These are phyloP conservation scores for Tupaia tana DNA, from an alignment of 2,113 vertebrate genomes.

Conservation along the genomic window DNA sequence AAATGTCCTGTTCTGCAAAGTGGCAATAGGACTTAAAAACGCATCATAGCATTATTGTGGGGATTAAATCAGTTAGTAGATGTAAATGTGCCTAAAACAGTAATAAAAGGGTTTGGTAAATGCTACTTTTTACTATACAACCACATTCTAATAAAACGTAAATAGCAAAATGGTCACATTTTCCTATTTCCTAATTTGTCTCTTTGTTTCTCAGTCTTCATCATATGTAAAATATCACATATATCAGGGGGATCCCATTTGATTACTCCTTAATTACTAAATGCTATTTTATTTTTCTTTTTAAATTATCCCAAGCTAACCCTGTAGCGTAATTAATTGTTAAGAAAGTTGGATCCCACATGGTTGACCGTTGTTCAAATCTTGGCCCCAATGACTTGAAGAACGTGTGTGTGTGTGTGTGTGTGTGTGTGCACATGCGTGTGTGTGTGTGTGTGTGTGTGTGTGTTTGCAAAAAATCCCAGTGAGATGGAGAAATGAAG, in stretches of 20 bases:
- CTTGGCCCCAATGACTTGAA: too few species aligned
- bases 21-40: background rate
- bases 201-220: background rate
- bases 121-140: background rate
- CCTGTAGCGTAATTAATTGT: too few species aligned
- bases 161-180: background rate
- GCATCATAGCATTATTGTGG: background rate
- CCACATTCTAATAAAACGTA: background rate
- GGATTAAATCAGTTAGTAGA: background rate
- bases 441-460: too few species aligned
- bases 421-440: too few species aligned
- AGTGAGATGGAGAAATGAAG: too few species aligned
- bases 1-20: background rate
- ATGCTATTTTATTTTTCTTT: slow-evolving; percentile 12
- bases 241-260: background rate
- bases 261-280: background rate
- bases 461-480: too few species aligned
- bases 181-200: background rate
- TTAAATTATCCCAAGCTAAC: too few species aligned
- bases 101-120: background rate
- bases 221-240: background rate
- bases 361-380: too few species aligned
- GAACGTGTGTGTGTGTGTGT: too few species aligned
- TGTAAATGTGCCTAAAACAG: background rate
- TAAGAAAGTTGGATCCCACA: too few species aligned